Evolutionary conservation across 1,140 invertebrate species (phyloP).

Genomic region (Ips nitidus): DNA sequence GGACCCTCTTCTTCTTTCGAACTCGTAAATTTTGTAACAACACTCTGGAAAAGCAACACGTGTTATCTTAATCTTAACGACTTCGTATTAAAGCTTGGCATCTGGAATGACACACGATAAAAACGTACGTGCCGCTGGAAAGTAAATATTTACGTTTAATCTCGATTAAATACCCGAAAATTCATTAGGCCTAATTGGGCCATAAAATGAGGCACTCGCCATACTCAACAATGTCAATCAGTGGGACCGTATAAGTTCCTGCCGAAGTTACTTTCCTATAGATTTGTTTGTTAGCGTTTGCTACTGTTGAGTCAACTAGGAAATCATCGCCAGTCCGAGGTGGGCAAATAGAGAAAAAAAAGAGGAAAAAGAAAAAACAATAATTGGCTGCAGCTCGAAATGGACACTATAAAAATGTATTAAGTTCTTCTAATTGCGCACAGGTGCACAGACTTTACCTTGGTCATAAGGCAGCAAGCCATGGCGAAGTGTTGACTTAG

Average conservation of each 20-base stretch:
- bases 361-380: not conserved
- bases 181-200: slow-evolving; percentile 6
- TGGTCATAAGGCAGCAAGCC: slow-evolving; percentile 28
- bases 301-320: too few relatives aligned
- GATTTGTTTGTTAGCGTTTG: too few relatives aligned
- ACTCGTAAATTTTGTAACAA: too few relatives aligned
- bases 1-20: too few relatives aligned
- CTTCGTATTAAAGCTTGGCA: slow-evolving; percentile 4
- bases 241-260: too few relatives aligned
- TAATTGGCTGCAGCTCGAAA: slow-evolving; percentile 10
- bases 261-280: too few relatives aligned
- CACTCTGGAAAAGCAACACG: not conserved
- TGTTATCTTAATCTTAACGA: slow-evolving; percentile 2
- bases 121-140: slow-evolving; percentile 4
- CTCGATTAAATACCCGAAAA: slow-evolving; percentile 1
- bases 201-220: not conserved
- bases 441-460: slow-evolving; percentile 28
- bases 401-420: slow-evolving; percentile 15
- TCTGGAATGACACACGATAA: slow-evolving; percentile 6
- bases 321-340: not conserved
- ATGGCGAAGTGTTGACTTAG: slow-evolving; percentile 26
- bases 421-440: slow-evolving; percentile 26
- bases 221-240: too few relatives aligned
- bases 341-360: not conserved
- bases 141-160: slow-evolving; percentile 12